phyloP scores from a whole-genome alignment of 2,113 vertebrate species.

The Chaenocephalus aceratus region DNA sequence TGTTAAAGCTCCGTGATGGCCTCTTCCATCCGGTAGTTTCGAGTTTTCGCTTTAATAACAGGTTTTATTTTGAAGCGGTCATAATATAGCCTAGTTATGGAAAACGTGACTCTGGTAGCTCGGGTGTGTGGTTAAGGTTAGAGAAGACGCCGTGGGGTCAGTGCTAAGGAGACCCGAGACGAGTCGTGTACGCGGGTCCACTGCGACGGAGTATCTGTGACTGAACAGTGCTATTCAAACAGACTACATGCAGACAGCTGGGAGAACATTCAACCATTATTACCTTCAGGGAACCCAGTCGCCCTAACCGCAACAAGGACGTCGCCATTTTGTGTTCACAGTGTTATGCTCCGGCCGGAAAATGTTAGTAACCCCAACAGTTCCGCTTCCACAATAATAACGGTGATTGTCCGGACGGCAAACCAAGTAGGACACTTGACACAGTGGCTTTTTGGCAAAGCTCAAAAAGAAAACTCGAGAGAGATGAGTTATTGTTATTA shows the following conservation, averaged over 20 bases:
- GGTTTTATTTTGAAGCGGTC: no score
- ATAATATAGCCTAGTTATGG: no score
- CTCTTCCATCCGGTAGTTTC: not conserved
- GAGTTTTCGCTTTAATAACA: not conserved
- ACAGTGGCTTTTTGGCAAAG: no score
- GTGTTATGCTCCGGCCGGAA: constrained; percentile 67
- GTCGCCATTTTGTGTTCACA: constrained; percentile 77
- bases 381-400: constrained; percentile 35
- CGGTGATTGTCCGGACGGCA: not conserved
- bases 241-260: accelerated
- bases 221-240: accelerated
- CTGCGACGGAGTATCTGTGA: accelerated
- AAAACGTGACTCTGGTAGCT: no score
- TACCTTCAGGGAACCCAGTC: constrained; percentile 82
- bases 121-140: not conserved
- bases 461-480: no score
- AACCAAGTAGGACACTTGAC: no score
- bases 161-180: not conserved
- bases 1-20: not conserved
- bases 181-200: accelerated
- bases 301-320: constrained; percentile 76
- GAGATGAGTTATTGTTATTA: no score
- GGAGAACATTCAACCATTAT: not conserved
- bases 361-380: not conserved
- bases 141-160: not conserved